These are phyloP conservation scores for Pedetes capensis DNA, from an alignment of 2,113 vertebrate species.

Conservation along the genomic window DNA sequence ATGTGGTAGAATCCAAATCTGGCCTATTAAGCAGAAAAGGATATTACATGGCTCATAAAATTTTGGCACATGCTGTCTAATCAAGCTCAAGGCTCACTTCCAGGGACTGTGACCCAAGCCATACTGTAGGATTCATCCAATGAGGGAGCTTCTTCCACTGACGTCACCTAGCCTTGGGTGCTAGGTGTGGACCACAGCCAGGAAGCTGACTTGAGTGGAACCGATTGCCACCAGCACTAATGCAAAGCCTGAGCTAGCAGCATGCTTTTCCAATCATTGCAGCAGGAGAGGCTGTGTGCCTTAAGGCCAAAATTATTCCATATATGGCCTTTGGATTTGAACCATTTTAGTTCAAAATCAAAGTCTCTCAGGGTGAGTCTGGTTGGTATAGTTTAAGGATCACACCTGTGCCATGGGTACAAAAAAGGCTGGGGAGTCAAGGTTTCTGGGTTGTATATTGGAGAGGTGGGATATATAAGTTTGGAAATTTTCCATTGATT, in stretches of 20 bases:
- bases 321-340: neutral
- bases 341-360: neutral
- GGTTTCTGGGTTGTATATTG: neutral
- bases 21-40: constrained; percentile 44
- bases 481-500: neutral
- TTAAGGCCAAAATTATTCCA: neutral
- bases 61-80: constrained; percentile 14
- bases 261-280: neutral
- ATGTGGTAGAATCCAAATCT: constrained; percentile 42
- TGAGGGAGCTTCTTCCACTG: neutral
- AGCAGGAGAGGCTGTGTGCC: neutral
- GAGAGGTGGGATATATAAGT: neutral
- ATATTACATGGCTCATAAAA: constrained; percentile 42
- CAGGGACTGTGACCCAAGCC: neutral
- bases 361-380: neutral
- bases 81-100: neutral
- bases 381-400: neutral
- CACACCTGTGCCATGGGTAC: neutral
- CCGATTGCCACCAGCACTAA: neutral
- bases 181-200: neutral
- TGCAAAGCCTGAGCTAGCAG: neutral
- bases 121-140: neutral
- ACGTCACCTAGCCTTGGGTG: neutral
- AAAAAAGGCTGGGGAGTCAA: neutral
- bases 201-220: neutral